A percentile compares a stretch with the other conserved stretches of the same genome.
Conservation (phyloP, 92 coral and sea anemone species). For the Heliopora coerulea region DNA sequence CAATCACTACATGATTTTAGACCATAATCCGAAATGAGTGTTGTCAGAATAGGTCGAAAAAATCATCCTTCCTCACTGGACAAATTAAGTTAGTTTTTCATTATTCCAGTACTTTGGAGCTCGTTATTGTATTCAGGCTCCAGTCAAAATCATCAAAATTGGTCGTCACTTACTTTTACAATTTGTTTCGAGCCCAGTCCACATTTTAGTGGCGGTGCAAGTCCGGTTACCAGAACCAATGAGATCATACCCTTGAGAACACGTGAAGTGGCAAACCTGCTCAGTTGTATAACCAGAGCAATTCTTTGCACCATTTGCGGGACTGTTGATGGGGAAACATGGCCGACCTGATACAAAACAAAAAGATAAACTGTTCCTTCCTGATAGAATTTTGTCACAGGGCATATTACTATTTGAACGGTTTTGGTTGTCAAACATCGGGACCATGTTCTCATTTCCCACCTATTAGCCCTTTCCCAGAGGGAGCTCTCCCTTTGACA, state of each 20-base stretch:
- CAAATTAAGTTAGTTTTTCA: too few relatives aligned
- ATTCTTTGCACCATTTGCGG: conserved; percentile 56
- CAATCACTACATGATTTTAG: too few relatives aligned
- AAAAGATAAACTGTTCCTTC: background rate
- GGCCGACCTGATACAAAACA: conserved; percentile 50
- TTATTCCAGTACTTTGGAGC: too few relatives aligned
- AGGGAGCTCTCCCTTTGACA: too few relatives aligned
- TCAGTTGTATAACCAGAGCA: conserved; percentile 69
- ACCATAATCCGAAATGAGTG: too few relatives aligned
- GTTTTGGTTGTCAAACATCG: background rate
- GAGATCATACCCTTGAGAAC: conserved; percentile 65
- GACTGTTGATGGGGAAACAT: conserved; percentile 53
- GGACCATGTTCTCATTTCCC: background rate
- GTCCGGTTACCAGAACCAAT: conserved; percentile 56
- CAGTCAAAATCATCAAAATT: too few relatives aligned
- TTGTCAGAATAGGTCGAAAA: too few relatives aligned
- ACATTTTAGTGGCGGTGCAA: conserved; percentile 48
- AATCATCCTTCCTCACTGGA: too few relatives aligned
- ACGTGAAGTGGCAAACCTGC: conserved; percentile 57
- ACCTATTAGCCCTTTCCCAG: too few relatives aligned
- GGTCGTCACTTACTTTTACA: conserved; percentile 61
- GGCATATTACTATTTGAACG: too few relatives aligned
- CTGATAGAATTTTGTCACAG: background rate
- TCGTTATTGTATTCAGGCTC: too few relatives aligned
- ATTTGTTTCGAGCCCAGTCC: conserved; percentile 60